phyloP scores from a whole-genome alignment of 2,888 invertebrate genomes.

The Lithophane ornitopus region DNA sequence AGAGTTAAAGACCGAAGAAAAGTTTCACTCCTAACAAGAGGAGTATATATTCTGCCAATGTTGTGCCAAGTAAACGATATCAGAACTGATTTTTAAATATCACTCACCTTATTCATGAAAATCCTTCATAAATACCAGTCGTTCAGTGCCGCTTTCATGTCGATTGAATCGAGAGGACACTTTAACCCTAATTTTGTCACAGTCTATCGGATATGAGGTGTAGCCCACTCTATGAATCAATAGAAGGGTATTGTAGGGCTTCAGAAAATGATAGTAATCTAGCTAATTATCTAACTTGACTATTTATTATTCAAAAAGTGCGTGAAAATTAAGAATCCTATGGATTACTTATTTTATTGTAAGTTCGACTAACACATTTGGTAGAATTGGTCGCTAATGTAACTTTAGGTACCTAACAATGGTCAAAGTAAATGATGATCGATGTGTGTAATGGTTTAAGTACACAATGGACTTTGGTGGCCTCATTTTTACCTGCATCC shows the following conservation, averaged over 20 bases:
- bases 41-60: neutral
- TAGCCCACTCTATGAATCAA: neutral
- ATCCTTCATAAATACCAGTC: neutral
- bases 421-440: conserved; percentile 33
- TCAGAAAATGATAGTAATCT: neutral
- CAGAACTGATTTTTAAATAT: neutral
- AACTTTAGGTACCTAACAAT: conserved; percentile 29
- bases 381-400: conserved; percentile 19
- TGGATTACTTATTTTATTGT: neutral
- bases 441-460: conserved; percentile 3
- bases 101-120: neutral
- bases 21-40: neutral
- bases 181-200: neutral
- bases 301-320: neutral
- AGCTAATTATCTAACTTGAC: neutral
- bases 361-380: conserved; percentile 40
- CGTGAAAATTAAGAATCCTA: neutral
- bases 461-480: conserved; percentile 22
- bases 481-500: neutral
- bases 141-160: neutral
- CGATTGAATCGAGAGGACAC: neutral
- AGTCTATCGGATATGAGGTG: neutral
- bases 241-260: neutral
- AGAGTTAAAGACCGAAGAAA: neutral
- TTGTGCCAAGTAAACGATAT: conserved; percentile 14